These are phyloP conservation scores for Psittacula derbiana DNA, from an alignment of 2,797 vertebrate genomes.

Conservation along the genomic window DNA sequence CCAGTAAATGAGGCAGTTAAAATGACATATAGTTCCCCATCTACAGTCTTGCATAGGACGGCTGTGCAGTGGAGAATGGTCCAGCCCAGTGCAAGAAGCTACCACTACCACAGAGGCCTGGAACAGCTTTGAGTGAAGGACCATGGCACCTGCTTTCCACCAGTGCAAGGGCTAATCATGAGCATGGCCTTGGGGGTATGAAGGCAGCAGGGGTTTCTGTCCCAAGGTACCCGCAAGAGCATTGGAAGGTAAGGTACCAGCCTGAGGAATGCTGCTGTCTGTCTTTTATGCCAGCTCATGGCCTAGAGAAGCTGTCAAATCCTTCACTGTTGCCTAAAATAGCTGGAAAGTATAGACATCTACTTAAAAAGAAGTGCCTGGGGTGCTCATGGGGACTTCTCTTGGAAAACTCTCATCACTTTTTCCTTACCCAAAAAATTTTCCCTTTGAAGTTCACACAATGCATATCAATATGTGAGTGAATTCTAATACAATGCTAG, in stretches of 20 bases:
- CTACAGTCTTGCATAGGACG: not conserved
- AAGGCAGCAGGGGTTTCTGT: not conserved
- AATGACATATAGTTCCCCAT: not conserved
- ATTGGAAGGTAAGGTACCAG: not conserved
- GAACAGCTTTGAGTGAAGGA: not conserved
- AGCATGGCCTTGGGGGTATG: fast-evolving
- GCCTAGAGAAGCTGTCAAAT: not conserved
- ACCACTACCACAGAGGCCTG: not conserved
- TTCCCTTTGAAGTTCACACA: not conserved
- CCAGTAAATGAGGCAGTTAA: not conserved
- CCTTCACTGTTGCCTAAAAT: not conserved
- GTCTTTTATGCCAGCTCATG: not conserved
- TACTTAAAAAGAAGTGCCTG: not conserved
- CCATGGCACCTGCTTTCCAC: not conserved
- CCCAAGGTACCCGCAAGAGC: not conserved
- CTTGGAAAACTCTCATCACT: not conserved
- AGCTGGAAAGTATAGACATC: not conserved
- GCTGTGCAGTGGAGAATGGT: not conserved
- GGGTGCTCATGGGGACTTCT: not conserved
- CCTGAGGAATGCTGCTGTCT: not conserved
- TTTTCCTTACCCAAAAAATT: not conserved
- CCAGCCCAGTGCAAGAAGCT: not conserved
- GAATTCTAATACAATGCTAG: not conserved
- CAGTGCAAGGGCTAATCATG: not conserved
- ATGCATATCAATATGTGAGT: not conserved